Base-by-base conservation (phyloP, 1,140 invertebrate genomes). In the Nasonia giraulti region DNA sequence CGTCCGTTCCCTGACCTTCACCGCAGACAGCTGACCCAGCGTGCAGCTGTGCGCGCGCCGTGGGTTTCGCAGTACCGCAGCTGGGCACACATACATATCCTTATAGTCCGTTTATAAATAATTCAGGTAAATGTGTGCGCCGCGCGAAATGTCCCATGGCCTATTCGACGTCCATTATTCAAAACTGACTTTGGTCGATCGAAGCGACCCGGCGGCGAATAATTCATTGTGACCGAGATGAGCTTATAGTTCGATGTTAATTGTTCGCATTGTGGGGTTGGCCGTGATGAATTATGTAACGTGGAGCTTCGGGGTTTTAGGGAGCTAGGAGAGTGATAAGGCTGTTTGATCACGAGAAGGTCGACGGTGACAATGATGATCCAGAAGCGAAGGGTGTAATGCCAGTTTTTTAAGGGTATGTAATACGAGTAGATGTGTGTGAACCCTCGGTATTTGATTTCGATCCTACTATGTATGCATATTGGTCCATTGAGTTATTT, bases 31-130 rank as follows among this genome's bases (percentile, higher is more conserved):
- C 55, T 62, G 55, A 62, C 55, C 55, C 55, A 62, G 17, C 55
- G 55, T 8, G 37, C 73, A 75, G 73, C 37, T 50, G 75, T 40
- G 44, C 55, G 20, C 47, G 14, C 14, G 2, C 17, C 27, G 17
- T 62, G 17, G 55, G 10, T 31, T 75, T 4, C 17, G 23, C 44
- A 44, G 33, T 75, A 17, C 50, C 14, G 77, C 77, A 79, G 77
- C 77, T 79, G 77, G 55, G 55, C 77, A 79, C 77, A 66, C 55
- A 79, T 10, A 37, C 75, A 40, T 17, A 20, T 33, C 74, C 75
- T 31, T 17, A 27, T 27, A 31, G 5, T 33, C 33, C 31, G 77
- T 37, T 20, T 68, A 79, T 68, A 20, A 68, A 79, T 68, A 68
- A 79, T 79, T 79, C 77, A 66, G 55, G 31, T 37, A 66, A 79